Evolutionary conservation across 2,797 vertebrate genomes (phyloP), one percentile per base, ranked within the genome.

Genomic region (Periparus ater): DNA sequence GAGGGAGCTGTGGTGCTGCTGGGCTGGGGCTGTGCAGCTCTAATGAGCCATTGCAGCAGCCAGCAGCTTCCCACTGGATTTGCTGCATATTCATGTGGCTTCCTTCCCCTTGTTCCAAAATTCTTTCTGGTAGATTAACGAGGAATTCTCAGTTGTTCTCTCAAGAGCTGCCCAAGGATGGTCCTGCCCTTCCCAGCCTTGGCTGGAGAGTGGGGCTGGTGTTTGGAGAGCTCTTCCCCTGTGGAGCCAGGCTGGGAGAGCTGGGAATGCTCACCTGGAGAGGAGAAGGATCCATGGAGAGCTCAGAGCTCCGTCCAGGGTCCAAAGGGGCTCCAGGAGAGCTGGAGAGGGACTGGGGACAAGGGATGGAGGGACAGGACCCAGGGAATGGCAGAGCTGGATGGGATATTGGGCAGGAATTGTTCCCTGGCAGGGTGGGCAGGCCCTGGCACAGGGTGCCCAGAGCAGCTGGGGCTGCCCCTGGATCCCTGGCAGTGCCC

Each of bases 31-130:
- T 96, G 55, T 42, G 92, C 67, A 27, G 88, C 91, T 88, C 89
- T 95, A 95, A 95, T 96, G 95, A 95, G 90, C 92, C 95, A 77
- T 95, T 89, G 85, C 95, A 88, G 79, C 63, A 95, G 94, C 75
- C 86, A 89, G 94, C 94, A 91, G 88, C 88, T 93, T 79, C 63
- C 14, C 5, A 30, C 88, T 87, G 30, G 30, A 63, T 92, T 82
- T 89, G 90, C 90, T 92, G 90, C 89, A 94, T 93, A 92, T 95
- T 96, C 94, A 78, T 83, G 91, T 53, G 26, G 34, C 82, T 91
- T 48, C 66, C 79, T 92, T 77, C 89, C 42, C 47, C 45, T 83
- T 67, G 65, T 25, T 95, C 86, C 93, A 78, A 72, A 95, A 80
- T 45, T 54, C 91, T 87, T 93, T 93, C 91, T 10, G 4, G 45